These are phyloP conservation scores for Clivina fossor DNA, from an alignment of 2,888 invertebrate species.

Conservation along the genomic window DNA sequence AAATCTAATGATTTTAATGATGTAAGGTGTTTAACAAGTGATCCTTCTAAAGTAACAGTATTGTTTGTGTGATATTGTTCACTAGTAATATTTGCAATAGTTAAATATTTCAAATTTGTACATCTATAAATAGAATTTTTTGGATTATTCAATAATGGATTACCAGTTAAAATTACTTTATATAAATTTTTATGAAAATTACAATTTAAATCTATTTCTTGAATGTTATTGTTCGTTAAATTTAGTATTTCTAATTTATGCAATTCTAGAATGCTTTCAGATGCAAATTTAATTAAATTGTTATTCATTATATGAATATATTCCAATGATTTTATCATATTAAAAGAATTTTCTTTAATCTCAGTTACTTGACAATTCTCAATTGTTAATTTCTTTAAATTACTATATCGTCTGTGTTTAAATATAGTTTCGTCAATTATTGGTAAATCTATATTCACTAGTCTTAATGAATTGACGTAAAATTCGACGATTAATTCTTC, in stretches of 20 bases:
- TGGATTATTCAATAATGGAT: neutral
- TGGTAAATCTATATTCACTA: too few species aligned
- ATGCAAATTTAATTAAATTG: neutral
- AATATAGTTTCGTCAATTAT: too few species aligned
- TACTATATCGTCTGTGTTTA: too few species aligned
- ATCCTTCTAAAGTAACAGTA: too few species aligned
- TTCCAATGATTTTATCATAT: neutral
- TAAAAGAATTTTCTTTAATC: neutral
- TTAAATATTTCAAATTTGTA: neutral
- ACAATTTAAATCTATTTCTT: neutral
- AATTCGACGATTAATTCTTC: too few species aligned
- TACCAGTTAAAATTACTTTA: neutral
- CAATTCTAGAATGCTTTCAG: neutral
- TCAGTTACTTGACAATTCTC: neutral
- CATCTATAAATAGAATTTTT: neutral
- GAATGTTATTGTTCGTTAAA: neutral
- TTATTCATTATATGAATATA: neutral
- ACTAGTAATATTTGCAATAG: neutral
- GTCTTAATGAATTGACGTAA: too few species aligned
- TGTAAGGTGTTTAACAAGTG: too few species aligned
- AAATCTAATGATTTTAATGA: neutral
- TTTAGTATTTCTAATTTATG: neutral
- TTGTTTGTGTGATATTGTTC: too few species aligned
- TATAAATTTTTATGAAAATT: neutral
- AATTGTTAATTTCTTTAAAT: neutral